These are phyloP conservation scores for Belgica antarctica DNA, from an alignment of 2,888 invertebrate genomes.

Conservation along the genomic window DNA sequence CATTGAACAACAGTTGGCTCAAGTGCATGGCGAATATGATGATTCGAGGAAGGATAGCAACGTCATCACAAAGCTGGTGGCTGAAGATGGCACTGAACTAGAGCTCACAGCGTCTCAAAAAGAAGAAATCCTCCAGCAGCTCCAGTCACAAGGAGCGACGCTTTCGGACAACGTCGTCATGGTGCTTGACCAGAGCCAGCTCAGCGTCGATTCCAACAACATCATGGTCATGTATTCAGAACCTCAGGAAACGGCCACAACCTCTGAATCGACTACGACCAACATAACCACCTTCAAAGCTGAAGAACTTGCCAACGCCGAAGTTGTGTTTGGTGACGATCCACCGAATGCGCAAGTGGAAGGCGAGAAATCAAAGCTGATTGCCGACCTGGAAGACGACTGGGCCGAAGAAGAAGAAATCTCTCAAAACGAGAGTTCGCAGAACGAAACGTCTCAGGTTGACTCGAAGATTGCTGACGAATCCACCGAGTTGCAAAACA, in stretches of 20 bases:
- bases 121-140: conserved; percentile 54
- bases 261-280: background rate
- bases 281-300: conserved; percentile 8
- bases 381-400: conserved; percentile 45
- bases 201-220: conserved; percentile 39
- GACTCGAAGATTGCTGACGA: background rate
- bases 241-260: conserved; percentile 45
- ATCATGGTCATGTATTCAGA: conserved; percentile 45
- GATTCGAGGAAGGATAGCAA: conserved; percentile 28
- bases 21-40: conserved; percentile 45
- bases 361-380: conserved; percentile 44
- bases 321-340: conserved; percentile 48
- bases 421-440: background rate
- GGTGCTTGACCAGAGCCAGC: conserved; percentile 51
- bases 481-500: background rate
- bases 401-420: conserved; percentile 46
- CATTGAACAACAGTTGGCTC: conserved; percentile 46
- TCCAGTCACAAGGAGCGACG: conserved; percentile 52
- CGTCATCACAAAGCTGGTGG: conserved; percentile 54
- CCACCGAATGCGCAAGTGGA: conserved; percentile 44
- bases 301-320: conserved; percentile 53
- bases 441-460: background rate
- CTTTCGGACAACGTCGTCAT: conserved; percentile 50
- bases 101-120: conserved; percentile 54
- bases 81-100: conserved; percentile 56